Percentiles rank a stretch among this genome's conserved stretches.
Conservation (phyloP, 2,888 invertebrate species). For the Idaea aversata region DNA sequence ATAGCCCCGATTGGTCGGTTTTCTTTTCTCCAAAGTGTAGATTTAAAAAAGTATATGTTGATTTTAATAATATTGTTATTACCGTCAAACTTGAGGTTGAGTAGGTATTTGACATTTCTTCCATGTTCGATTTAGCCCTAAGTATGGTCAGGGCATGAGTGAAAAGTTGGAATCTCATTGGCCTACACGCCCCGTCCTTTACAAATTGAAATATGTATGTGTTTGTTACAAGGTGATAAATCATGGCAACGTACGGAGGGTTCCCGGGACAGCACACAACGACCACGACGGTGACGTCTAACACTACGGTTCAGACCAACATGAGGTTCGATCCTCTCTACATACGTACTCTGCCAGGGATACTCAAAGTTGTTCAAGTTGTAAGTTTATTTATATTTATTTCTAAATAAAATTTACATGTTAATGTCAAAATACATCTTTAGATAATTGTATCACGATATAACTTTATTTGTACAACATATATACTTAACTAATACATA, state of each 20-base stretch:
- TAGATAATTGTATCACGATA: conserved; percentile 5
- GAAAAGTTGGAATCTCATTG: too few relatives aligned
- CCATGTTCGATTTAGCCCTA: too few relatives aligned
- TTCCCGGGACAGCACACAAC: conserved; percentile 89
- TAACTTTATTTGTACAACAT: conserved; percentile 1
- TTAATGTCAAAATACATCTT: too few relatives aligned
- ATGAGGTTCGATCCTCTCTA: conserved; percentile 88
- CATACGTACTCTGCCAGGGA: conserved; percentile 85
- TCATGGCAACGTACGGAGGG: conserved; percentile 82
- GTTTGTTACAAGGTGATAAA: conserved; percentile 29
- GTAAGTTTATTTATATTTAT: conserved; percentile 77
- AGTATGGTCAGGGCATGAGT: too few relatives aligned
- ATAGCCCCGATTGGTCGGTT: too few relatives aligned
- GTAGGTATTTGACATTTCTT: too few relatives aligned
- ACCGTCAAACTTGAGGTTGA: too few relatives aligned
- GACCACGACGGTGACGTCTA: conserved; percentile 84
- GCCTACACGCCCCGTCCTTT: not conserved
- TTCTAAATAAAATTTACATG: not conserved
- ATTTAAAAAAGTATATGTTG: too few relatives aligned
- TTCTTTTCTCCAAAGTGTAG: too few relatives aligned
- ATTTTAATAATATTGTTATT: too few relatives aligned
- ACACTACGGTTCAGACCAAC: conserved; percentile 86
- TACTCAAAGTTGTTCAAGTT: conserved; percentile 87
- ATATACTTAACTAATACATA: too few relatives aligned
- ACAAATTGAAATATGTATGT: not conserved